Conservation (phyloP, 2,888 invertebrate species). For the Brachypalpus laphriformis region DNA sequence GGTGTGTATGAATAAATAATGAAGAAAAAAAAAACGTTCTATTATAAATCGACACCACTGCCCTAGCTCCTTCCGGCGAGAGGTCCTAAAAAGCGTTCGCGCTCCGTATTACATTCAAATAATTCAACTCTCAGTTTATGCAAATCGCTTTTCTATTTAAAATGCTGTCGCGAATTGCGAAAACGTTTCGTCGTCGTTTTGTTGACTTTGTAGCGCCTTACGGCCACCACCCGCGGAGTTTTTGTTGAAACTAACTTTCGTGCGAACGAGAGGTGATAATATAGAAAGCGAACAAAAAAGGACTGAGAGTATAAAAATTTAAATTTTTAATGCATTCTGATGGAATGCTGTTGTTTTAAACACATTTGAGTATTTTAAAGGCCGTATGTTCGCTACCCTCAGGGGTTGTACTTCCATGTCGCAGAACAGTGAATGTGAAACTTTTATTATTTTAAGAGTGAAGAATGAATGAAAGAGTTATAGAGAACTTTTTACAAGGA, state of each 20-base stretch:
- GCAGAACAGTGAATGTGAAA: not conserved
- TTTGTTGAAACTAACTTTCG: constrained; percentile 6
- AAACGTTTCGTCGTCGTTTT: constrained; percentile 47
- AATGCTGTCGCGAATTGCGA: constrained; percentile 61
- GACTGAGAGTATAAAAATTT: constrained; percentile 21
- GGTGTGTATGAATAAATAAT: constrained; percentile 64
- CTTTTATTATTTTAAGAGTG: not conserved
- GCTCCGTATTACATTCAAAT: constrained; percentile 45
- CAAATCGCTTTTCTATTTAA: constrained; percentile 68
- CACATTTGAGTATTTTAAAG: not conserved
- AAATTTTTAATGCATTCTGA: constrained; percentile 12
- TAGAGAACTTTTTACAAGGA: too few species aligned
- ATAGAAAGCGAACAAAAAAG: constrained; percentile 29
- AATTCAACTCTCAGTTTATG: constrained; percentile 58
- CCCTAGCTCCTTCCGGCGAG: not conserved
- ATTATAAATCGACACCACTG: constrained; percentile 22
- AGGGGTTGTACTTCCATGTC: not conserved
- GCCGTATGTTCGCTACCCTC: not conserved
- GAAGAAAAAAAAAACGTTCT: constrained; percentile 6
- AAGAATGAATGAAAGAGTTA: too few species aligned
- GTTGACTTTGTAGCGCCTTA: constrained; percentile 49
- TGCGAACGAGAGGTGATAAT: constrained; percentile 39
- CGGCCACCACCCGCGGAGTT: constrained; percentile 13
- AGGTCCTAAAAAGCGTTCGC: not conserved
- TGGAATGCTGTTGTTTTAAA: constrained; percentile 7